Percentiles rank a stretch among this genome's conserved stretches.
These are phyloP conservation scores for Myiopsitta monachus DNA, from an alignment of 2,113 vertebrate species.

Conservation along the genomic window DNA sequence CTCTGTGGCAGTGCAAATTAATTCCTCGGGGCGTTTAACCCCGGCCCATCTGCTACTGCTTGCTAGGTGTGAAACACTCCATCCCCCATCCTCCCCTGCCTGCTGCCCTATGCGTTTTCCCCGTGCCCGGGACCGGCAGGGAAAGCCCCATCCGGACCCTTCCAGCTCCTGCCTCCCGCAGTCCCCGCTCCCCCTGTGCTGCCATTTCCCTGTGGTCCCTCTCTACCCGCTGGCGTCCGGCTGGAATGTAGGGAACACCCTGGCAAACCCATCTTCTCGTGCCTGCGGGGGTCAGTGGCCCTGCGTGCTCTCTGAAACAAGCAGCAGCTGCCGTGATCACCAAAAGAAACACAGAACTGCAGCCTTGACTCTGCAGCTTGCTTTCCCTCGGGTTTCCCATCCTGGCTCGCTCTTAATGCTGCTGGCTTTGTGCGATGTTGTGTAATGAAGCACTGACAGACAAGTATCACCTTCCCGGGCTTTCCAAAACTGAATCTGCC, in stretches of 20 bases:
- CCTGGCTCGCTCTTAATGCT: not conserved
- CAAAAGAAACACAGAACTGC: not conserved
- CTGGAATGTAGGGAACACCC: not conserved
- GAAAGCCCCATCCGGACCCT: not conserved
- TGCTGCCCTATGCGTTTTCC: not conserved
- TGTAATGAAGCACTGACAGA: not conserved
- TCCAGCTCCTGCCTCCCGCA: fast-evolving
- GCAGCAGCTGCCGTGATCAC: not conserved
- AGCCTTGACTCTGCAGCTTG: not conserved
- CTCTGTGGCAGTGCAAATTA: not conserved
- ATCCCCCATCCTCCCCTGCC: not conserved
- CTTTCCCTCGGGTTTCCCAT: not conserved
- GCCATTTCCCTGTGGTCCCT: not conserved
- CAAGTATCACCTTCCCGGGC: not conserved
- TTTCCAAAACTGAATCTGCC: not conserved
- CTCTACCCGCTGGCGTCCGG: not conserved
- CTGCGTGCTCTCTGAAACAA: not conserved
- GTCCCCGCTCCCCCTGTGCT: not conserved
- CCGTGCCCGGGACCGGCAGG: not conserved
- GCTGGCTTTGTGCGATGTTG: not conserved
- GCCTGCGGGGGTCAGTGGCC: not conserved
- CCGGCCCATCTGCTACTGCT: slow-evolving; percentile 20
- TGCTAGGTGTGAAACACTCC: slow-evolving; percentile 52
- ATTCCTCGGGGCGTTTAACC: not conserved
- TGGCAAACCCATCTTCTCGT: not conserved